Conservation (phyloP, 2,797 vertebrate genomes). For the Cossypha heuglini region DNA sequence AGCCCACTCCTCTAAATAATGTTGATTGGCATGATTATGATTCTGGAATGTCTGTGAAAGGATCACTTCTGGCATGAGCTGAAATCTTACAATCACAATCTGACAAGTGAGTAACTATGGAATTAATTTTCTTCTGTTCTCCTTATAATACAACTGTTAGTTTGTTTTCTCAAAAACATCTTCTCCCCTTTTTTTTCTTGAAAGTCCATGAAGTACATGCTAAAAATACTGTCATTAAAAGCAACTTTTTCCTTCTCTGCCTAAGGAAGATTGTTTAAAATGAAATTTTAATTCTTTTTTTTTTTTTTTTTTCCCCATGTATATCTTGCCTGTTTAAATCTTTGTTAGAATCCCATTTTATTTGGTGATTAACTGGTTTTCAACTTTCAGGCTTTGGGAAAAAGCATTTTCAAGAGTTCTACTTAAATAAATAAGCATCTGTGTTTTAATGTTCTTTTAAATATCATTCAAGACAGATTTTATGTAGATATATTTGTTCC, state of each 20-base stretch:
- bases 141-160: not conserved
- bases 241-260: slow-evolving; percentile 28
- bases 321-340: slow-evolving; percentile 22
- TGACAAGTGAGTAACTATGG: slow-evolving; percentile 47
- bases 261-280: slow-evolving; percentile 34
- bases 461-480: not conserved
- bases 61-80: not conserved
- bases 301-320: not conserved
- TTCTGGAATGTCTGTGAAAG: slow-evolving; percentile 31
- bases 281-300: not conserved
- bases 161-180: slow-evolving; percentile 62
- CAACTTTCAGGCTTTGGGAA: not conserved
- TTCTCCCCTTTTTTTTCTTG: not conserved
- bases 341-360: slow-evolving; percentile 27
- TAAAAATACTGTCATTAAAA: slow-evolving; percentile 59
- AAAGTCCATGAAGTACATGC: not conserved
- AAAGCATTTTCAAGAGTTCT: not conserved
- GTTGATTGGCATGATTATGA: slow-evolving; percentile 32
- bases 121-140: slow-evolving; percentile 49
- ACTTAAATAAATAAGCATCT: not conserved
- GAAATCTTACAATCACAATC: not conserved
- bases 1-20: slow-evolving; percentile 18
- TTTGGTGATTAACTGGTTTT: slow-evolving; percentile 31
- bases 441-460: slow-evolving; percentile 31
- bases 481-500: not conserved